Base-by-base conservation (phyloP, 2,888 invertebrate genomes). In the Heteropelma amictum region DNA sequence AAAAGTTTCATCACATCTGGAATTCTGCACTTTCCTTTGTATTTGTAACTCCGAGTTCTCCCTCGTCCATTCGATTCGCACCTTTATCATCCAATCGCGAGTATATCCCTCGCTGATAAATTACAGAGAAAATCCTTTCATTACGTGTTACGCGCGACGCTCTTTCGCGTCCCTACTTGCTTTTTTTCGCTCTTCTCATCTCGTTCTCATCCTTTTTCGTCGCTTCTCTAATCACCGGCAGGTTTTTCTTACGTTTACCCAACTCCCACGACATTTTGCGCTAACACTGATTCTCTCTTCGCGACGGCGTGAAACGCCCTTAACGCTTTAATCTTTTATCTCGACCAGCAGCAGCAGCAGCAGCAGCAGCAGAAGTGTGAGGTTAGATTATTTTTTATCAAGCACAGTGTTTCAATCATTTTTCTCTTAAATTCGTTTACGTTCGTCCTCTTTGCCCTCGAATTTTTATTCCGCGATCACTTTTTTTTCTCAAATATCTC, bases 101-200 rank as follows among this genome's bases (percentile, higher is more conserved):
- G 30, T 53, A 42, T n/a, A n/a, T n/a, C n/a, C n/a, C 12, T 38
- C 17, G 5, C 51, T 58, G 60, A 51, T 40, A 68, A 68, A 68
- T 68, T 60, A 51, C 58, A 60, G 65, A 19, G 58, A 26, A 12
- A 49, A 71, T 58, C 19, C 53, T 60, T 45, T 72, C 45, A 60
- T 71, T 51, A 60, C 51, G 33, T 17, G n/a, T 53, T 51, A 42
- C 33, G 14, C 60, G 53, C 71, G 70, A 69, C 53, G 45, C 54
- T 54, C 38, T 17, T n/a, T 4, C n/a, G 33, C 26, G 5, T 0
- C 30, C 30, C 38, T n/a, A 4, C 38, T 10, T 7, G 10, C 14
- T 14, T 14, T 3, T 23, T 21, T 35, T 12, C 12, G 53, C 38
- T 53, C 45, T 53, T 61, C 42, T 2, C 17, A 6, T 42, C 45